These are phyloP conservation scores for Geodia barretti DNA, from an alignment of 37 sponge, comb jelly and placozoan genomes.

Conservation along the genomic window DNA sequence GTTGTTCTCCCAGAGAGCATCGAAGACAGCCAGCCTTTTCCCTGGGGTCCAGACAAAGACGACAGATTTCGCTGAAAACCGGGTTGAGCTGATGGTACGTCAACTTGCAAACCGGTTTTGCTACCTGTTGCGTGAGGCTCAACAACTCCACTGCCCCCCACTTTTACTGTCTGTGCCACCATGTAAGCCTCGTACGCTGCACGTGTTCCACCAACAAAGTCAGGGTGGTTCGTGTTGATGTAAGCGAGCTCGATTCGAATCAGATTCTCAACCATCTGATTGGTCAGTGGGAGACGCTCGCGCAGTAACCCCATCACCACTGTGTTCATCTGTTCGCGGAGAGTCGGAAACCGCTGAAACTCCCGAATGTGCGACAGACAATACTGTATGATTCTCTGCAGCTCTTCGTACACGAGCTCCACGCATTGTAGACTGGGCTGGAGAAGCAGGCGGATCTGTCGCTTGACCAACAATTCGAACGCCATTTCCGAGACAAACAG, in stretches of 20 bases:
- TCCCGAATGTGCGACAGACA: slow-evolving; percentile 69
- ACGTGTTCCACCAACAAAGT: slow-evolving; percentile 89
- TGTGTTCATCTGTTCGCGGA: slow-evolving; percentile 77
- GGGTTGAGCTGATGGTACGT: neutral
- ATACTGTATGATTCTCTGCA: slow-evolving; percentile 92
- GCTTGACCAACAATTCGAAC: slow-evolving; percentile 96
- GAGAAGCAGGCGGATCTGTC: slow-evolving; percentile 87
- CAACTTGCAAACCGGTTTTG: neutral
- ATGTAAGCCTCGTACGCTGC: slow-evolving; percentile 83
- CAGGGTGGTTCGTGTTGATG: slow-evolving; percentile 99
- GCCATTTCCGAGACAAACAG: slow-evolving; percentile 99
- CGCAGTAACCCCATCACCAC: slow-evolving; percentile 83
- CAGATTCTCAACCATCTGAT: slow-evolving; percentile 95
- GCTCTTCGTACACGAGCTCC: slow-evolving; percentile 95
- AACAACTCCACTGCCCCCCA: neutral
- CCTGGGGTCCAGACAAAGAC: neutral
- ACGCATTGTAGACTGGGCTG: slow-evolving; percentile 94
- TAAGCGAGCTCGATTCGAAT: slow-evolving; percentile 95
- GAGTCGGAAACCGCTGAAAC: slow-evolving; percentile 88
- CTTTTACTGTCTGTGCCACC: slow-evolving; percentile 45
- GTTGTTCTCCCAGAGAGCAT: neutral
- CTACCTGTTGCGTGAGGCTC: neutral
- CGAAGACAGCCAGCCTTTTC: neutral
- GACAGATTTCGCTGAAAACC: neutral
- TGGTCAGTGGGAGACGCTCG: slow-evolving; percentile 81